Evolutionary conservation across 2,888 invertebrate species (phyloP), one percentile per base, ranked within the genome.

Genomic region (Ophion ellenae): DNA sequence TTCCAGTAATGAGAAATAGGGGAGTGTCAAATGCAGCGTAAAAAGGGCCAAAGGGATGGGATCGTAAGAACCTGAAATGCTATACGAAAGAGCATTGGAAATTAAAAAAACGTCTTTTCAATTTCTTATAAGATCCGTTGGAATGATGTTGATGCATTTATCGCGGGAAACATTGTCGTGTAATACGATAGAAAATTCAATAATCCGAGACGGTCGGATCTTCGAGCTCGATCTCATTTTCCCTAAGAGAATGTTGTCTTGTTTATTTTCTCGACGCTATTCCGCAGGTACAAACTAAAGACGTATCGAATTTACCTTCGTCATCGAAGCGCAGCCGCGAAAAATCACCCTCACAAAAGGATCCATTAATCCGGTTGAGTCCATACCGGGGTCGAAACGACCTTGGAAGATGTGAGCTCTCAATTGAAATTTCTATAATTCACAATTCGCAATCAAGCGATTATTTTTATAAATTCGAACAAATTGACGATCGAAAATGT

Each of bases 381-480:
- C 96, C 86, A 94, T 93, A 2, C 95, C 95, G 0, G 95, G 95
- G 20, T 94, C 95, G 61, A 97, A 94, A 92, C 96, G 96, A 1
- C 96, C 97, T 94, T 96, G 96, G 91, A 96, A 96, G 87, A 97
- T 94, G 90, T 96, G 96, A 0, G 95, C 95, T 28, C 96, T 95
- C 84, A 96, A 95, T 89, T 96, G 95, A 85, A 96, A 95, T 86
- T 94, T 93, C 95, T 96, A 93, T 40, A 92, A 90, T 81, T 91
- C 92, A 2, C 70, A 36, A 75, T 74, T 32, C 17, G 2, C 11
- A 24, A 53, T 61, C n/a, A 2, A 78, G 78, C 14, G 63, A 17
- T 90, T 86, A 4, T 93, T 92, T 57, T n/a, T 17, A 17, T n/a
- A 17, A 32, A 6, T 63, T 47, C 11, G 14, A 6, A n/a, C 36